Evolutionary conservation across 2,797 vertebrate genomes (phyloP).

Genomic region (Sebastes wilsoni): DNA sequence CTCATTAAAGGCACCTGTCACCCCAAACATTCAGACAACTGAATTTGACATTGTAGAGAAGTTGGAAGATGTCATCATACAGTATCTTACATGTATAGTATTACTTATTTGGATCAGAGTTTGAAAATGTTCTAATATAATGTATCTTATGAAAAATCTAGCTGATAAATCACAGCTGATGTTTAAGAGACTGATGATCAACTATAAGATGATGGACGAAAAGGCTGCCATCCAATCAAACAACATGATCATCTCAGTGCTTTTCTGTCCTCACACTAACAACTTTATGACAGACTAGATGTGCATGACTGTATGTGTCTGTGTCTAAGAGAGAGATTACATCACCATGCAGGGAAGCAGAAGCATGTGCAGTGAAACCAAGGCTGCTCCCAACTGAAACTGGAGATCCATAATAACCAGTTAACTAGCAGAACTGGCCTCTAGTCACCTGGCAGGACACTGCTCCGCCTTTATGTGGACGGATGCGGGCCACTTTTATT

Average conservation of each 20-base stretch:
- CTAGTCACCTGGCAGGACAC: conserved; percentile 1
- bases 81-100: background rate
- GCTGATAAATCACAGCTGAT: background rate
- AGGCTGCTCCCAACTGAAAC: conserved; percentile 22
- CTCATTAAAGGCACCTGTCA: background rate
- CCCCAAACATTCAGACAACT: background rate
- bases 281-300: background rate
- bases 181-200: background rate
- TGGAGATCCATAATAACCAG: conserved; percentile 3
- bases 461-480: background rate
- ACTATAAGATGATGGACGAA: background rate
- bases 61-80: too few species aligned
- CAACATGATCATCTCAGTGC: background rate
- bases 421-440: conserved; percentile 25
- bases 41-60: background rate
- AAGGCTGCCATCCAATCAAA: background rate
- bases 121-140: background rate
- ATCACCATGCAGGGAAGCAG: conserved; percentile 4
- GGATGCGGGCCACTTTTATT: background rate
- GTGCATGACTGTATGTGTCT: background rate
- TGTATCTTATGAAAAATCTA: background rate
- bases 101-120: background rate
- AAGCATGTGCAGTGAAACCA: conserved; percentile 1
- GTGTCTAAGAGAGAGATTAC: conserved; percentile 6
- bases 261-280: background rate